A percentile compares a stretch with the other conserved stretches of the same genome.
These are phyloP conservation scores for Stigmatopora nigra DNA, from an alignment of 2,113 vertebrate genomes.

Conservation along the genomic window DNA sequence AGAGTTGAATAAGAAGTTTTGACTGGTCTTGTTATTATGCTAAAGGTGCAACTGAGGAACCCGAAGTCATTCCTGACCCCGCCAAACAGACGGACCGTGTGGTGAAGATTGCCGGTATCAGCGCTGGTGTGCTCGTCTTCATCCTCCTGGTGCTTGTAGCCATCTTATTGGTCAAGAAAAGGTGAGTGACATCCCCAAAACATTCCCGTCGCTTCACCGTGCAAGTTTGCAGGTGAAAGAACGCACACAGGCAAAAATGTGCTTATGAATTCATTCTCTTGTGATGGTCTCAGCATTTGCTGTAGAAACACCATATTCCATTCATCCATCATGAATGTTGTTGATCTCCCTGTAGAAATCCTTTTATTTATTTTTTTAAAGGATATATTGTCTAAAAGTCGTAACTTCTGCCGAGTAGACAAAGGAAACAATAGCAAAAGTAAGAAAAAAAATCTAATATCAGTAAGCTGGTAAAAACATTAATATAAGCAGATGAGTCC, in stretches of 20 bases:
- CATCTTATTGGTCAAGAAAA: conserved; percentile 92
- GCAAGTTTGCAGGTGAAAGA: conserved; percentile 16
- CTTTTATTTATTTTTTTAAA: conserved; percentile 13
- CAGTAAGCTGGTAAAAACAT: neutral
- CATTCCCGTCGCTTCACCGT: neutral
- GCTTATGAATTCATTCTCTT: conserved; percentile 32
- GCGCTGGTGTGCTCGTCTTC: conserved; percentile 90
- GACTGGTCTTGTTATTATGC: conserved; percentile 10
- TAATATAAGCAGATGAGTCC: neutral
- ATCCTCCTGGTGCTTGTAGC: conserved; percentile 91
- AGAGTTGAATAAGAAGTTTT: conserved; percentile 2
- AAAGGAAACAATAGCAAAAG: neutral
- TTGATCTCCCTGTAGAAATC: conserved; percentile 65
- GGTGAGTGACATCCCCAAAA: conserved; percentile 70
- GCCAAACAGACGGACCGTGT: conserved; percentile 93
- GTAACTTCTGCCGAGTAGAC: neutral
- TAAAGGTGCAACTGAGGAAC: conserved; percentile 92
- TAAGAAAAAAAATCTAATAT: neutral
- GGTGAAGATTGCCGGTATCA: conserved; percentile 97
- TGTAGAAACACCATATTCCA: conserved; percentile 53
- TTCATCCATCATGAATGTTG: conserved; percentile 61
- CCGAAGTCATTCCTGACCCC: conserved; percentile 92
- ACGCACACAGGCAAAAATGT: conserved; percentile 9
- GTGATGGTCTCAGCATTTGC: conserved; percentile 45
- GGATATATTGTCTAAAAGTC: neutral